These are phyloP conservation scores for Apis dorsata DNA, from an alignment of 1,140 invertebrate genomes.

Conservation along the genomic window DNA sequence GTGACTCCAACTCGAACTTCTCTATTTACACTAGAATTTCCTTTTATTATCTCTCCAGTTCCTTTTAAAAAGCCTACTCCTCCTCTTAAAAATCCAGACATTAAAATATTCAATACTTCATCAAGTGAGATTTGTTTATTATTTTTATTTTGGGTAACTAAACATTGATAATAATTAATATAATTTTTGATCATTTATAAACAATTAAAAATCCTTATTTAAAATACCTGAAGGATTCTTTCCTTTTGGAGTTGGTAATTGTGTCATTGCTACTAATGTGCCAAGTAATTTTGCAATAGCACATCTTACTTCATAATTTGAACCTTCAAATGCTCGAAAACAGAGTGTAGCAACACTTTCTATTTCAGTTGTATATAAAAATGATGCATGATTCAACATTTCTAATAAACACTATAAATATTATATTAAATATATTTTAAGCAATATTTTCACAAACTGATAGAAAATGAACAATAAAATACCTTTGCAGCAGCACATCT, in stretches of 20 bases:
- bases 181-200: slow-evolving; percentile 25
- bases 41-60: slow-evolving; percentile 97
- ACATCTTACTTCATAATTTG: slow-evolving; percentile 96
- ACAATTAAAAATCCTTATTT: not conserved
- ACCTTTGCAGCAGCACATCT: slow-evolving; percentile 92
- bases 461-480: slow-evolving; percentile 51
- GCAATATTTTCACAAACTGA: not conserved
- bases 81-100: slow-evolving; percentile 96
- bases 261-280: slow-evolving; percentile 91
- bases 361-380: slow-evolving; percentile 93
- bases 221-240: slow-evolving; percentile 77
- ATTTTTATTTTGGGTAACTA: slow-evolving; percentile 82
- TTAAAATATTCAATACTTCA: slow-evolving; percentile 94
- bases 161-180: slow-evolving; percentile 4
- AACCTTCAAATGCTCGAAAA: slow-evolving; percentile 95
- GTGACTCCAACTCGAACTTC: slow-evolving; percentile 98
- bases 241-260: slow-evolving; percentile 79
- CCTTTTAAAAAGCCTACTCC: slow-evolving; percentile 97
- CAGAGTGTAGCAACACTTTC: slow-evolving; percentile 94
- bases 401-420: slow-evolving; percentile 88
- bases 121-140: slow-evolving; percentile 89
- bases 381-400: slow-evolving; percentile 93
- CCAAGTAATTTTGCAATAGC: slow-evolving; percentile 95
- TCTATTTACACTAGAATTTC: slow-evolving; percentile 93
- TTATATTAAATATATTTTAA: slow-evolving; percentile 14